Evolutionary conservation across 2,113 vertebrate genomes (phyloP).

Genomic region (Crotalus viridis): DNA sequence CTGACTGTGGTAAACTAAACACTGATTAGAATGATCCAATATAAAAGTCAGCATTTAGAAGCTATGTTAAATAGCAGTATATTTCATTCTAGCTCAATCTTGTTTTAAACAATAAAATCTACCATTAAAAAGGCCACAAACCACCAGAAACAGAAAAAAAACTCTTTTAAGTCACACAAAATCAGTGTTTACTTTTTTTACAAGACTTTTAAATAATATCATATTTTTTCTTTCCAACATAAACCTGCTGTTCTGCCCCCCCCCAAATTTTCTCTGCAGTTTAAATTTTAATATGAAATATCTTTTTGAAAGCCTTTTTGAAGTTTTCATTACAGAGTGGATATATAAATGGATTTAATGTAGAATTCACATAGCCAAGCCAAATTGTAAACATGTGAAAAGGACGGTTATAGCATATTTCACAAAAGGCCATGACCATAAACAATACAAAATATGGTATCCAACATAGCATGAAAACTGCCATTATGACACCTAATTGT

Average conservation of each 20-base stretch:
- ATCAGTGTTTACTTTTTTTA: neutral
- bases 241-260: neutral
- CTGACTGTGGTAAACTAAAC: neutral
- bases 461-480: conserved; percentile 91
- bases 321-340: conserved; percentile 95
- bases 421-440: conserved; percentile 87
- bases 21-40: neutral
- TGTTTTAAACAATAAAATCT: conserved; percentile 6
- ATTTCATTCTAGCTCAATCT: neutral
- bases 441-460: conserved; percentile 93
- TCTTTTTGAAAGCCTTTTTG: conserved; percentile 90
- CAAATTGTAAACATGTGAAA: conserved; percentile 92
- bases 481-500: conserved; percentile 92
- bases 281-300: conserved; percentile 73
- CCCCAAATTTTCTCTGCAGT: rapidly evolving
- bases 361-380: conserved; percentile 96
- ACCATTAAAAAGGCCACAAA: neutral
- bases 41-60: neutral
- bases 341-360: conserved; percentile 93
- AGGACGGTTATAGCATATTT: conserved; percentile 70
- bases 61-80: neutral
- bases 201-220: neutral
- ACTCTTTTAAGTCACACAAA: neutral
- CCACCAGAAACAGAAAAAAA: neutral
- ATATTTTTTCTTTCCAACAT: neutral